Evolutionary conservation across 2,888 invertebrate species (phyloP).

Genomic region (Polyommatus iphigenia): DNA sequence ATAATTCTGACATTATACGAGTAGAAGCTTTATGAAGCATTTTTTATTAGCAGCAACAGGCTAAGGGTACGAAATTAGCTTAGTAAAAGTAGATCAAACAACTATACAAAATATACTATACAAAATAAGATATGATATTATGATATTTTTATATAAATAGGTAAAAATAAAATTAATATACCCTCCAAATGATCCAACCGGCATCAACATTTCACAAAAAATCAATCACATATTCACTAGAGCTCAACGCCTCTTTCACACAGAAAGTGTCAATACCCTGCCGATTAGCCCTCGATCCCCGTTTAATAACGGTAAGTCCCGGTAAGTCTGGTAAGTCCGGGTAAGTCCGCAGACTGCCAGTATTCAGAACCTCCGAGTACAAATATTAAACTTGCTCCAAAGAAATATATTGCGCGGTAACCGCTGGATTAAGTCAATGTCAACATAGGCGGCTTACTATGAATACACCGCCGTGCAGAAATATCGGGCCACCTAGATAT

Average conservation of each 20-base stretch:
- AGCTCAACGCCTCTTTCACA: slow-evolving; percentile 25
- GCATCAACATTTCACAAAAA: background rate
- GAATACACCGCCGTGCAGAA: slow-evolving; percentile 35
- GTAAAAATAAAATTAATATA: background rate
- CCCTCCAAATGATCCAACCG: background rate
- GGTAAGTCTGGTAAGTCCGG: slow-evolving; percentile 38
- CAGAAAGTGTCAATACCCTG: slow-evolving; percentile 38
- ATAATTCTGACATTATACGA: too few relatives aligned
- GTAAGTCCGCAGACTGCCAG: slow-evolving; percentile 48
- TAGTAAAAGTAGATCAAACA: too few relatives aligned
- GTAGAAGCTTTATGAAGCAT: too few relatives aligned
- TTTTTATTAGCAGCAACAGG: too few relatives aligned
- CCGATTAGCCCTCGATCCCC: slow-evolving; percentile 47
- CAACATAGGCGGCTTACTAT: slow-evolving; percentile 52
- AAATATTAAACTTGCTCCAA: slow-evolving; percentile 71
- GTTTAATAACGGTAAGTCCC: slow-evolving; percentile 57
- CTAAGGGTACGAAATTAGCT: too few relatives aligned
- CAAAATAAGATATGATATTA: too few relatives aligned
- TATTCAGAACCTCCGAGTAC: slow-evolving; percentile 55
- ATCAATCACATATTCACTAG: background rate
- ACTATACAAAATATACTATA: too few relatives aligned
- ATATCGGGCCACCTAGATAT: background rate
- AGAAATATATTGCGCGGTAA: slow-evolving; percentile 66
- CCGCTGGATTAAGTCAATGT: slow-evolving; percentile 59
- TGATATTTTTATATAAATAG: too few relatives aligned